phyloP scores from a whole-genome alignment of 1,140 invertebrate species.

The Drusus annulatus region DNA sequence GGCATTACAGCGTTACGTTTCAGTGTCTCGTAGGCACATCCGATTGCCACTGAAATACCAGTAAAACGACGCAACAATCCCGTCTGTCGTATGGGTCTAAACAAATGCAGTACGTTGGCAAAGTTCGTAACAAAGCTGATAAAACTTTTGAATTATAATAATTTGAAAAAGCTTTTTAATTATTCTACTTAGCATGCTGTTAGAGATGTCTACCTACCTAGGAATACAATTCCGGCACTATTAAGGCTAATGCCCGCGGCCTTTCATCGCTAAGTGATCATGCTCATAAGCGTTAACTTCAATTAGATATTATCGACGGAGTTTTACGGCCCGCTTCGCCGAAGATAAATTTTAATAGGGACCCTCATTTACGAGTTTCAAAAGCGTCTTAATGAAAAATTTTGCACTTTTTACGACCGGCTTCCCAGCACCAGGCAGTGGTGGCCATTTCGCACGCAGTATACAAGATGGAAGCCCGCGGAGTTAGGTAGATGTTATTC shows the following conservation, averaged over 20 bases:
- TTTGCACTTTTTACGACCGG: constrained; percentile 58
- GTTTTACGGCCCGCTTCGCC: constrained; percentile 50
- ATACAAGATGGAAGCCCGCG: constrained; percentile 19
- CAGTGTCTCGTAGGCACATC: too few relatives aligned
- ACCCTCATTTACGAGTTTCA: constrained; percentile 57
- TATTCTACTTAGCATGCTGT: not conserved
- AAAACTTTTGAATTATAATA: too few relatives aligned
- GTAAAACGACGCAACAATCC: too few relatives aligned
- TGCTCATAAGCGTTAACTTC: constrained; percentile 59
- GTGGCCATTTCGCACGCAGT: constrained; percentile 12
- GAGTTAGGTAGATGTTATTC: not conserved
- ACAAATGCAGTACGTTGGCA: too few relatives aligned
- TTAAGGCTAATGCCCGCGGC: constrained; percentile 47
- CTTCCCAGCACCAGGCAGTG: constrained; percentile 26
- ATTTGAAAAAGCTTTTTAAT: too few relatives aligned
- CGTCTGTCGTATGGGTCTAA: too few relatives aligned
- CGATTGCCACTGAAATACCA: too few relatives aligned
- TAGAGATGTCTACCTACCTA: not conserved
- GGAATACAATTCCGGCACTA: constrained; percentile 23
- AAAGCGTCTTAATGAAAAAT: constrained; percentile 59
- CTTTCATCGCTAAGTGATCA: constrained; percentile 59
- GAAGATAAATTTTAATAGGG: constrained; percentile 59
- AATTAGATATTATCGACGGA: constrained; percentile 58
- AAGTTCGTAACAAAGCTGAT: too few relatives aligned
- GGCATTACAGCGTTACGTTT: too few relatives aligned